Evolutionary conservation across 2,888 invertebrate genomes (phyloP).

Genomic region (Timema podura): DNA sequence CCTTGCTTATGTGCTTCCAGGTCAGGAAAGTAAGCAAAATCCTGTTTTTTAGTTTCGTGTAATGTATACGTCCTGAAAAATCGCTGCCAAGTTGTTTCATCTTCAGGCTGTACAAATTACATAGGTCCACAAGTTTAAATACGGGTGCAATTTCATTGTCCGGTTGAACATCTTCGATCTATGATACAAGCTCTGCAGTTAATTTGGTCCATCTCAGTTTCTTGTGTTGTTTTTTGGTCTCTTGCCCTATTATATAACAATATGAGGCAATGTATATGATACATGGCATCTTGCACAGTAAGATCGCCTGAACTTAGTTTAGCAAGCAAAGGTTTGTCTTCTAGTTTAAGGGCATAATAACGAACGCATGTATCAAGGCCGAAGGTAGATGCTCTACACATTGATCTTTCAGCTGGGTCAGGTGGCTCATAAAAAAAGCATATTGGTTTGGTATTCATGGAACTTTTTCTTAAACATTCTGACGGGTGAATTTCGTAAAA

Average conservation of each 20-base stretch:
- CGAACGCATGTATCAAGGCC: not conserved
- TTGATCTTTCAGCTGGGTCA: not conserved
- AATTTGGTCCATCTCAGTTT: not conserved
- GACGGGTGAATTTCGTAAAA: not conserved
- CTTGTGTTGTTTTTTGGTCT: not conserved
- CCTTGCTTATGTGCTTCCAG: not conserved
- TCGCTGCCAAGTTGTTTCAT: slow-evolving; percentile 1
- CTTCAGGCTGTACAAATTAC: slow-evolving; percentile 7
- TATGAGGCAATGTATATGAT: no score
- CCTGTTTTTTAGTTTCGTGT: slow-evolving; percentile 6
- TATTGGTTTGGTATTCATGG: not conserved
- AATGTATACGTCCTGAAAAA: slow-evolving; percentile 5
- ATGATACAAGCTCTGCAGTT: not conserved
- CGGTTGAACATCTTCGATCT: not conserved
- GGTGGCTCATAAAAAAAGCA: no score
- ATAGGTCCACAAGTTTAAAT: not conserved
- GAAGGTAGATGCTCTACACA: not conserved
- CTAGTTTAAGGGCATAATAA: not conserved
- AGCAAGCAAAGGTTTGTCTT: not conserved
- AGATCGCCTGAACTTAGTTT: not conserved
- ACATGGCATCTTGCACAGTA: not conserved
- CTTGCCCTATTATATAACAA: no score
- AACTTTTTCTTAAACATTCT: not conserved
- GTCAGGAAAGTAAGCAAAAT: not conserved
- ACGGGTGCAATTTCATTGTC: not conserved